Base-by-base conservation (phyloP, 2,113 vertebrate species). In the Columba livia region DNA sequence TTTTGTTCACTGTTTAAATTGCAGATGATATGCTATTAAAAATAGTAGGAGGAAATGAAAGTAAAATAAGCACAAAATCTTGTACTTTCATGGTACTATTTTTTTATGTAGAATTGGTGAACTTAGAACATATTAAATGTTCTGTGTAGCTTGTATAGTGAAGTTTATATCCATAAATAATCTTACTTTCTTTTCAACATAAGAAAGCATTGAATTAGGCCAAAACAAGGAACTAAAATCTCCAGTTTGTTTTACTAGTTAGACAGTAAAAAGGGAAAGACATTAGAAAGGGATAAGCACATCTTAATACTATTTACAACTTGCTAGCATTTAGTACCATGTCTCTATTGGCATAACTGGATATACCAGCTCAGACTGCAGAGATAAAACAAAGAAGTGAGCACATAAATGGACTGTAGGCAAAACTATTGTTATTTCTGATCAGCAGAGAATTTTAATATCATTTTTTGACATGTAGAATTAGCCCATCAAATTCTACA, bases 401-500 rank as follows among this genome's bases (percentile, higher is more conserved):
- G 16, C 11, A 31, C 4, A 3, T 2, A 71, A 77, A 14, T 40
- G 40, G 20, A 56, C 31, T 77, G 31, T 50, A 62, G 56, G 40
- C 18, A 78, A 89, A 85, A 75, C n/a, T 66, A 29, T 40, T 67
- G 26, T 62, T 75, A 69, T 23, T 4, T 77, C 34, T 40, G 32
- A 80, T 51, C 32, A 80, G 47, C 11, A 44, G 51, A 93, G 69
- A 88, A 71, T 57, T 95, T 26, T 48, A 78, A 17, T 21, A 58
- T 36, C 2, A 53, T 72, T 94, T 96, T 77, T 93, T 72, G 48
- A 81, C 32, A 26, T 67, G 29, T 6, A 86, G 69, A 82, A 93
- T 93, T 94, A 95, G 64, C 17, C 32, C 85, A 86, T 90, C 90
- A 85, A 93, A 92, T 91, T 93, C 56, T 74, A 34, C 38, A 72